phyloP scores from a whole-genome alignment of 2,113 vertebrate species.

The Rhodinocichla rosea region DNA sequence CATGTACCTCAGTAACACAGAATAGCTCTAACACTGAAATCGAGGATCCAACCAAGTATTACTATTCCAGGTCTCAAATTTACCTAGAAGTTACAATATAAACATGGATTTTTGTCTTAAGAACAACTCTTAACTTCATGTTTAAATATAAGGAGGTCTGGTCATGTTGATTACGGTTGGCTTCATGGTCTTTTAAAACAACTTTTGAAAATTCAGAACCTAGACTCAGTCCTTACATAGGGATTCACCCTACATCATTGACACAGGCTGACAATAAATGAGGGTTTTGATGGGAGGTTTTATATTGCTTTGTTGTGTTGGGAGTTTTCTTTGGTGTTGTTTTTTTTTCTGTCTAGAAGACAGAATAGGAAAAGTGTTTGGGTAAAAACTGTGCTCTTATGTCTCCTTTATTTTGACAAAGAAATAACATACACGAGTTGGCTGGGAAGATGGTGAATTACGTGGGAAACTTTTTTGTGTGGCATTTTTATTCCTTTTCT shows the following conservation, averaged over 20 bases:
- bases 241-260: background rate
- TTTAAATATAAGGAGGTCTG: background rate
- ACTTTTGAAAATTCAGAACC: background rate
- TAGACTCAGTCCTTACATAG: background rate
- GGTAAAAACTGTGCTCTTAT: background rate
- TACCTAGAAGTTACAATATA: background rate
- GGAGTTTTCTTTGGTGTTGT: background rate
- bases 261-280: background rate
- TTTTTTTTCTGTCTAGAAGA: background rate
- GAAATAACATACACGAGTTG: rapidly evolving
- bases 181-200: background rate
- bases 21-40: background rate
- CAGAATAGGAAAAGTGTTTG: background rate
- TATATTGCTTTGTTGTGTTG: background rate
- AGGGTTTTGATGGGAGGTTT: background rate
- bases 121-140: background rate
- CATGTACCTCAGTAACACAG: background rate
- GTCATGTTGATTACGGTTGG: background rate
- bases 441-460: background rate
- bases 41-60: background rate
- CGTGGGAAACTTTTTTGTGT: background rate
- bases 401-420: background rate
- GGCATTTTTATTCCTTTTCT: background rate
- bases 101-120: background rate
- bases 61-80: background rate